A percentile compares a stretch with the other conserved stretches of the same genome.
phyloP scores from a whole-genome alignment of 2,113 vertebrate genomes.

The Labeo rohita region DNA sequence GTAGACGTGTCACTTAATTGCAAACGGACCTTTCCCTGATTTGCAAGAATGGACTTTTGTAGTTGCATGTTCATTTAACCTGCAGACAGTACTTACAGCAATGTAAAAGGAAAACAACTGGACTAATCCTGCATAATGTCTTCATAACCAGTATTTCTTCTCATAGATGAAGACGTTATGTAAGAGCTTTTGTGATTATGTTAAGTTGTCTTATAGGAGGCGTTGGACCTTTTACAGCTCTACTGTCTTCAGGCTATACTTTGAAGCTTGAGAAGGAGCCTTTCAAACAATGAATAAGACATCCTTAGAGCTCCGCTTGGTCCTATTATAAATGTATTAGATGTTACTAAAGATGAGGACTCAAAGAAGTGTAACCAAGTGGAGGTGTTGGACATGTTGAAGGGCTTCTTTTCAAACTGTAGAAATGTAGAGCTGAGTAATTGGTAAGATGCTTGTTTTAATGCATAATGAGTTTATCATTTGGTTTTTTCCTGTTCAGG shows the following conservation, averaged over 20 bases:
- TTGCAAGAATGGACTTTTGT: conserved; percentile 66
- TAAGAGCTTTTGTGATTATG: conserved; percentile 1
- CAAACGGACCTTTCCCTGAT: conserved; percentile 69
- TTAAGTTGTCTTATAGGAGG: conserved; percentile 56
- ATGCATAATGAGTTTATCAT: conserved; percentile 62
- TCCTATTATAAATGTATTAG: not conserved
- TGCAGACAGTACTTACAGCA: conserved; percentile 76
- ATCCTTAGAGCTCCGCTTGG: not conserved
- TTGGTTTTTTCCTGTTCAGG: conserved; percentile 31
- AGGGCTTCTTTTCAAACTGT: conserved; percentile 77
- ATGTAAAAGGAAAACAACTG: conserved; percentile 40
- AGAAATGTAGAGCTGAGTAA: conserved; percentile 68
- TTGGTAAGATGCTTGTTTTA: conserved; percentile 63
- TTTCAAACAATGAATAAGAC: conserved; percentile 68
- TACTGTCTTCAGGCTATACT: conserved; percentile 80
- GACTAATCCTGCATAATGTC: conserved; percentile 56
- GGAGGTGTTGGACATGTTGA: conserved; percentile 61
- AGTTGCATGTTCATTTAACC: conserved; percentile 79
- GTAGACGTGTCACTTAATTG: conserved; percentile 66
- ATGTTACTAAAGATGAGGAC: not conserved
- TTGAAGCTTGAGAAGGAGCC: conserved; percentile 78
- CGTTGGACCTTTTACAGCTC: conserved; percentile 53
- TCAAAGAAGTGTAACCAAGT: not conserved
- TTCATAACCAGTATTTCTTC: conserved; percentile 46
- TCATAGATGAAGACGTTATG: conserved; percentile 34